Evolutionary conservation across 2,797 vertebrate species (phyloP), one percentile per base, ranked within the genome.

Genomic region (Eulemur rubriventer): DNA sequence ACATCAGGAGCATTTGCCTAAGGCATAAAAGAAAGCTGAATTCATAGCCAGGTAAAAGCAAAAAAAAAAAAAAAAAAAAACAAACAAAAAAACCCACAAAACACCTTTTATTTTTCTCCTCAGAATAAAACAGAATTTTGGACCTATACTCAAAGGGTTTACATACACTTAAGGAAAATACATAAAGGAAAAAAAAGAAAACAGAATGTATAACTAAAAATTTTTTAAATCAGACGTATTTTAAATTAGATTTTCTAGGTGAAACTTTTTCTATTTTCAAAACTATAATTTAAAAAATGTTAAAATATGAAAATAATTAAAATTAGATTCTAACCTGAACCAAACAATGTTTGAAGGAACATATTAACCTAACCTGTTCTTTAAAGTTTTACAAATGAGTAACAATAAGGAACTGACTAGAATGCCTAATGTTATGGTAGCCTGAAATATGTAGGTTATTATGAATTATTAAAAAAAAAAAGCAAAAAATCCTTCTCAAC

Each of bases 231-330:
- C 50, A 59, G 6, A 57, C 24, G 41, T 41, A 80, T 91, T 87
- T 81, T 91, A 52, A 79, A 76, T n/a, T 46, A 10, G 7, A 76
- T n/a, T 81, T 91, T 81, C 57, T 79, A 69, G 20, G n/a, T 50
- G 59, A 86, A 81, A 17, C 26, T 59, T 75, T 89, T 94, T 79
- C 70, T 83, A 57, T 55, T 93, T 80, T 85, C 20, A 59, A 91
- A 84, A 57, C 7, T 72, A 61, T 17, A 65, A 30, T 67, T 86
- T 76, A n/a, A n/a, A 20, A 91, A 93, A 84, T 57, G 41, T 85
- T 70, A 69, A 65, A 69, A 83, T 63, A 59, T 28, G 38, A 85
- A 96, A 93, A 61, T 50, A 83, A 82, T 43, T 59, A 79, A 79
- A 80, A 50, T 75, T 91, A 69, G 20, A 80, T 76, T 76, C 33